Base-by-base conservation (phyloP, 1,140 invertebrate genomes). In the Drosophila sturtevanti region DNA sequence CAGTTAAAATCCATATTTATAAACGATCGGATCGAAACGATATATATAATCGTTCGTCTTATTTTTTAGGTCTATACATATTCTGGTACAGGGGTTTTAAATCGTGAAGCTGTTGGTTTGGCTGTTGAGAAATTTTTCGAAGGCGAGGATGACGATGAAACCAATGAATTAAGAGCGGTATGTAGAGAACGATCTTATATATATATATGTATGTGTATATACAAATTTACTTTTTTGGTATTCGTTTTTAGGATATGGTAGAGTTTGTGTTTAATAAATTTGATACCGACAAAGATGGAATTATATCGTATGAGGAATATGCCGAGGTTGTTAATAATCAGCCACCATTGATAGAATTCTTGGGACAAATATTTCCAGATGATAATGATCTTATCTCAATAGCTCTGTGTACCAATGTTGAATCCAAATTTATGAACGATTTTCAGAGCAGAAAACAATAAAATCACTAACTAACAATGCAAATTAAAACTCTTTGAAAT, bases 201-300 rank as follows among this genome's bases (percentile, higher is more conserved):
- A 12, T 35, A 35, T 35, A 4, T 34, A 4, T 1, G 10, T 12
- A 12, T 35, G 2, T 35, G 5, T 12, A 35, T 35, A n/a, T n/a
- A n/a, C n/a, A n/a, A n/a, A n/a, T n/a, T n/a, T n/a, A n/a, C 4
- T 27, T 1, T 14, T 9, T 52, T 16, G n/a, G 7, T 9, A 14
- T 11, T 24, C 4, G 2, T 24, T 4, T 21, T 11, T 59, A 91
- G 94, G 97, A 98, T 78, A 93, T 98, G 85, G 95, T 97, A n/a
- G 97, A 98, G 73, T 93, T 96, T 22, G 92, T 96, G 65, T 92
- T 96, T 18, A 95, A 95, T 65, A 95, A 96, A 72, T 94, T 97
- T 92, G 97, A 98, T 84, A 63, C 93, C 0, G 96, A 98, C 89
- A 94, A 96, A 65, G 97, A 98, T 89, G 96, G 96, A 1, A 93